A percentile compares a stretch with the other conserved stretches of the same genome.
Conservation (phyloP, 1,140 invertebrate species). For the Medauroidea extradentata region DNA sequence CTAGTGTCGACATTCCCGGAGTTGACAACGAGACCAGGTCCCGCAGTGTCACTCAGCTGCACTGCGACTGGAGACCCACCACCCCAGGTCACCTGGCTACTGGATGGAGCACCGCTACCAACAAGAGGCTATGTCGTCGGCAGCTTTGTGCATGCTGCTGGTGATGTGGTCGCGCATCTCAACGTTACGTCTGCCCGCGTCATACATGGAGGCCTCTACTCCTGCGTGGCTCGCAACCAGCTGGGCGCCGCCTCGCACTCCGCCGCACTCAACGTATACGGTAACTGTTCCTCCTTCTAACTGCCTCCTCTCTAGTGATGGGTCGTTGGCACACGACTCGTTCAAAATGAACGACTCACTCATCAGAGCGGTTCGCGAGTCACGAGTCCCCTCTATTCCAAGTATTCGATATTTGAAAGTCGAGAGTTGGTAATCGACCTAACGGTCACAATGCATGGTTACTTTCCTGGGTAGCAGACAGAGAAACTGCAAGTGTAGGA, state of each 20-base stretch:
- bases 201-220: slow-evolving; percentile 77
- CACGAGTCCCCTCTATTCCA: no score
- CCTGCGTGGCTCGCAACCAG: slow-evolving; percentile 70
- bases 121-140: slow-evolving; percentile 37
- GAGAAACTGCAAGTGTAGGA: no score
- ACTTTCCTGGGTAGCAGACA: no score
- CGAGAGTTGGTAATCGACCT: no score
- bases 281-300: slow-evolving; percentile 48
- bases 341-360: no score
- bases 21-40: slow-evolving; percentile 72
- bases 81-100: slow-evolving; percentile 75
- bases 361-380: no score
- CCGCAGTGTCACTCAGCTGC: slow-evolving; percentile 76
- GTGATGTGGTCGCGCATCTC: slow-evolving; percentile 80
- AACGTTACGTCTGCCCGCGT: slow-evolving; percentile 79
- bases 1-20: slow-evolving; percentile 78
- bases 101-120: slow-evolving; percentile 62
- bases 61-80: slow-evolving; percentile 79
- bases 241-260: slow-evolving; percentile 68
- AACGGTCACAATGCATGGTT: no score
- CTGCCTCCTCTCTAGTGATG: no score
- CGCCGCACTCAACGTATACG: slow-evolving; percentile 78
- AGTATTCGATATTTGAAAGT: no score
- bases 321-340: no score
- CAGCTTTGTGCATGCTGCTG: slow-evolving; percentile 38